A percentile compares a stretch with the other conserved stretches of the same genome.
phyloP scores from a whole-genome alignment of 2,888 invertebrate species.

The Pachymerium ferrugineum region DNA sequence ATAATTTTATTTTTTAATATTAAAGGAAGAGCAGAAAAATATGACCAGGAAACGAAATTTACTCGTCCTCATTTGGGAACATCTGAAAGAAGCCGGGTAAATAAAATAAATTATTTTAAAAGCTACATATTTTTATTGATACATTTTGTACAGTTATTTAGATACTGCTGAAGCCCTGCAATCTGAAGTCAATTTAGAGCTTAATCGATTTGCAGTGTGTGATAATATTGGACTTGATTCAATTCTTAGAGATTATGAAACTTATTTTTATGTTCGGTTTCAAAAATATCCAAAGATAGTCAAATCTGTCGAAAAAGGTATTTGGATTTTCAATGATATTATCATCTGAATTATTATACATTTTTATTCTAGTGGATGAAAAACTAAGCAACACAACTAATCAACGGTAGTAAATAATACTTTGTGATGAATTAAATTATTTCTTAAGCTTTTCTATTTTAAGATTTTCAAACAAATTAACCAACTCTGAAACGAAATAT shows the following conservation, averaged over 20 bases:
- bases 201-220: constrained; percentile 67
- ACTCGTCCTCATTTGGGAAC: not conserved
- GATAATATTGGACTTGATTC: constrained; percentile 87
- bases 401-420: too few relatives aligned
- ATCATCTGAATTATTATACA: too few relatives aligned
- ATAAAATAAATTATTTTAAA: not conserved
- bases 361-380: too few relatives aligned
- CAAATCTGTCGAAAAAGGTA: constrained; percentile 50
- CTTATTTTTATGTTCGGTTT: constrained; percentile 77
- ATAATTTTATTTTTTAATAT: not conserved
- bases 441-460: too few relatives aligned
- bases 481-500: not conserved
- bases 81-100: constrained; percentile 1
- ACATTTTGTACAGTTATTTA: constrained; percentile 48
- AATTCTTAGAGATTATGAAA: constrained; percentile 80
- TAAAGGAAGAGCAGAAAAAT: not conserved
- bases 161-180: constrained; percentile 61
- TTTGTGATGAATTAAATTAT: too few relatives aligned
- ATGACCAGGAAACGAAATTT: constrained; percentile 3
- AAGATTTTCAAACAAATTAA: not conserved
- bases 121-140: not conserved
- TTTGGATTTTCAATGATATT: too few relatives aligned
- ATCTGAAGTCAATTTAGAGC: constrained; percentile 64
- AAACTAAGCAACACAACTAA: too few relatives aligned
- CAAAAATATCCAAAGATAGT: constrained; percentile 79